These are phyloP conservation scores for Eupithecia tripunctaria DNA, from an alignment of 2,888 invertebrate species.

Conservation along the genomic window DNA sequence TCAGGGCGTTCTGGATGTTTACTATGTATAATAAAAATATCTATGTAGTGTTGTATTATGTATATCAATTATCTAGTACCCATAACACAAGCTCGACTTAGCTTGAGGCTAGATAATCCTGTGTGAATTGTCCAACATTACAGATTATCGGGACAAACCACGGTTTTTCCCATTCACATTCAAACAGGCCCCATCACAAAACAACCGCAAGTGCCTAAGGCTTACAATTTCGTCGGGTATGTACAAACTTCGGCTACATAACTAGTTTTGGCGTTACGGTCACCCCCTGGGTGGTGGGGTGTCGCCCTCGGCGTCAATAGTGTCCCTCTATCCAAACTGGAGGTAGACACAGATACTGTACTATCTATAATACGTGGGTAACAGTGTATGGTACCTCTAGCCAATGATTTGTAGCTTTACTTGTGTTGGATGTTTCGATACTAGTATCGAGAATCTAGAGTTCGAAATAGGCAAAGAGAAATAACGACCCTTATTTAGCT, in stretches of 20 bases:
- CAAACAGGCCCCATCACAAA: slow-evolving; percentile 13
- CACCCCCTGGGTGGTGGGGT: slow-evolving; percentile 28
- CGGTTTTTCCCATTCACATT: background rate
- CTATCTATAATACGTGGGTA: background rate
- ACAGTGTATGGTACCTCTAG: background rate
- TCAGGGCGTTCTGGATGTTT: too few species aligned
- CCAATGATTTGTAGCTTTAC: background rate
- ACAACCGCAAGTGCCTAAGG: slow-evolving; percentile 36
- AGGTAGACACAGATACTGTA: background rate
- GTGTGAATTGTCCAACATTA: too few species aligned
- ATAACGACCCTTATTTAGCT: too few species aligned
- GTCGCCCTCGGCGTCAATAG: slow-evolving; percentile 64
- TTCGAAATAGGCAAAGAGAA: background rate
- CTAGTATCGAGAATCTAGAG: too few species aligned
- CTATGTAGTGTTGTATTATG: too few species aligned
- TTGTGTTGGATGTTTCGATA: background rate
- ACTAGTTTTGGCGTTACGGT: slow-evolving; percentile 52
- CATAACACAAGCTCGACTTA: too few species aligned
- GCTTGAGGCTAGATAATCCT: too few species aligned
- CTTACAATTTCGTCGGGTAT: slow-evolving; percentile 46
- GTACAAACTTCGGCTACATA: slow-evolving; percentile 44
- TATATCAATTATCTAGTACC: too few species aligned
- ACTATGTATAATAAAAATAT: too few species aligned
- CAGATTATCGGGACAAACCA: background rate
- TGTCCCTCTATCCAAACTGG: slow-evolving; percentile 57